phyloP scores from a whole-genome alignment of 2,797 vertebrate genomes.

The Spinibarbus caldwelli region DNA sequence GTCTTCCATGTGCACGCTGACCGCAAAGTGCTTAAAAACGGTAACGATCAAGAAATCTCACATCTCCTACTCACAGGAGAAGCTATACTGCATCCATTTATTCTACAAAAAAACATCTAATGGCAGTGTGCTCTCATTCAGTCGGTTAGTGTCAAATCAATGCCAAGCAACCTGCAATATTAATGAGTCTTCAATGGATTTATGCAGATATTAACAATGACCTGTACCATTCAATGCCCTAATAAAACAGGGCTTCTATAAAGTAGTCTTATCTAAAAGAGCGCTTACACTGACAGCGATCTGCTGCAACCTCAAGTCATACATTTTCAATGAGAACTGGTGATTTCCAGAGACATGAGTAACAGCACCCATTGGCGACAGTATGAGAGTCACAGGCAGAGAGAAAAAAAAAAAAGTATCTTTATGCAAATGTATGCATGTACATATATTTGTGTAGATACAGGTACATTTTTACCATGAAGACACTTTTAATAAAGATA shows the following conservation, averaged over 20 bases:
- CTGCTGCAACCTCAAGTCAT: not conserved
- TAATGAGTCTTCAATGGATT: not conserved
- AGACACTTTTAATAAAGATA: not conserved
- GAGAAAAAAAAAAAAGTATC: too few relatives aligned
- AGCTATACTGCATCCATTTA: not conserved
- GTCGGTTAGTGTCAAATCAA: conserved; percentile 5
- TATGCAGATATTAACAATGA: not conserved
- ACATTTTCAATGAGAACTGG: conserved; percentile 12
- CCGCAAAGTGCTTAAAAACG: not conserved
- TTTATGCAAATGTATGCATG: not conserved
- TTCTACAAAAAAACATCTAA: conserved; percentile 4
- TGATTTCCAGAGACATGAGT: not conserved
- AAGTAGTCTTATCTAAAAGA: not conserved
- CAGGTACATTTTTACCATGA: not conserved
- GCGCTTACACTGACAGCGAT: not conserved
- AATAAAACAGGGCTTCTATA: conserved; percentile 9
- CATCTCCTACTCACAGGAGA: not conserved
- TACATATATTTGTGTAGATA: too few relatives aligned
- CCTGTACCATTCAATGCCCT: not conserved
- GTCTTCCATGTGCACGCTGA: not conserved
- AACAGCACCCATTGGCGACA: not conserved
- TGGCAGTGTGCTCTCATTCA: too few relatives aligned
- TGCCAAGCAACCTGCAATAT: conserved; percentile 6
- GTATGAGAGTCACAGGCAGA: not conserved
- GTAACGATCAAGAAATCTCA: not conserved